Evolutionary conservation across 2,113 vertebrate genomes (phyloP).

Genomic region (Beaufortia kweichowensis): DNA sequence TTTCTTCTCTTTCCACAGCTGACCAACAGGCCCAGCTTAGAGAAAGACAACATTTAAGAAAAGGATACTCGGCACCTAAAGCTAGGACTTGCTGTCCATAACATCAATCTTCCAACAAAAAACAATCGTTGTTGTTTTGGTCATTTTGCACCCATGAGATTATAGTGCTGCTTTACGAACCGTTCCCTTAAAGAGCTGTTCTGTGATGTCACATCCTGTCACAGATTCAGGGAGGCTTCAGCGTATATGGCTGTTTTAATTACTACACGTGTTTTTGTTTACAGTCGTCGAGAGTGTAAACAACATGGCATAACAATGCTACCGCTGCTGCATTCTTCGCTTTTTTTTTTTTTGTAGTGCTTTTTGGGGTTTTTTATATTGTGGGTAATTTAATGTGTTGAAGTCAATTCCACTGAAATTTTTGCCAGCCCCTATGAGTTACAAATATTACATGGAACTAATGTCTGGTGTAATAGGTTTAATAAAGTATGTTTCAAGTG

Average conservation of each 20-base stretch:
- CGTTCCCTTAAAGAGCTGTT: neutral
- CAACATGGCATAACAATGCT: constrained; percentile 19
- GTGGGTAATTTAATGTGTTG: constrained; percentile 2
- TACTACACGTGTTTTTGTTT: constrained; percentile 44
- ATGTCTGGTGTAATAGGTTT: neutral
- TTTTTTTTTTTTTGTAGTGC: constrained; percentile 9
- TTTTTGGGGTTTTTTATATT: constrained; percentile 11
- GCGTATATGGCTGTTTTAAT: constrained; percentile 24
- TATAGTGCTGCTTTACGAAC: constrained; percentile 7
- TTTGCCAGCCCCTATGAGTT: constrained; percentile 32
- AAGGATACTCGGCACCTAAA: constrained; percentile 23
- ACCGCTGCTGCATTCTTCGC: neutral
- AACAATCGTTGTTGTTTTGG: neutral
- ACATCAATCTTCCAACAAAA: neutral
- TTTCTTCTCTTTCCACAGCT: constrained; percentile 62
- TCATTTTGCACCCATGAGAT: neutral
- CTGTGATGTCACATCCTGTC: constrained; percentile 26
- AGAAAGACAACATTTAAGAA: constrained; percentile 47
- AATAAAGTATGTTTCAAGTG: constrained; percentile 17
- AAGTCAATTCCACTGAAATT: constrained; percentile 24
- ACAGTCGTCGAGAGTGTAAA: constrained; percentile 36
- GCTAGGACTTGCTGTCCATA: constrained; percentile 5
- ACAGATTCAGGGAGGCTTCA: constrained; percentile 27
- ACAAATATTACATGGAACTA: constrained; percentile 11
- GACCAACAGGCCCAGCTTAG: constrained; percentile 41